Evolutionary conservation across 1,140 invertebrate genomes (phyloP).

Genomic region (Danaus melanippus): DNA sequence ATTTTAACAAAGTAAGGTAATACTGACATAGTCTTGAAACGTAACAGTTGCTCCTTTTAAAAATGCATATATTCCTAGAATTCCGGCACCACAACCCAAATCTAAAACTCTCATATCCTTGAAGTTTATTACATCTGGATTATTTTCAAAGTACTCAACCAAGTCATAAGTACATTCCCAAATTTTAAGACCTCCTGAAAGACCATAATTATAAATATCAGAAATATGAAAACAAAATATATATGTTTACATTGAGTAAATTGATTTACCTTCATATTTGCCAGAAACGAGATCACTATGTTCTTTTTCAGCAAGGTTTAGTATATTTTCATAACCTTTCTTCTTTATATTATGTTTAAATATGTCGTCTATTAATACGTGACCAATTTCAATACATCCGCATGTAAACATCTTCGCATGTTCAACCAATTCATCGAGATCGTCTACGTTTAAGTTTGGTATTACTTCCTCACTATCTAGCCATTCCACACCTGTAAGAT

Average conservation of each 20-base stretch:
- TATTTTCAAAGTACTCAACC: constrained; percentile 74
- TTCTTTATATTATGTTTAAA: constrained; percentile 28
- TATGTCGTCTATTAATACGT: constrained; percentile 39
- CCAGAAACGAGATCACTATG: constrained; percentile 81
- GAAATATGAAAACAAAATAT: not conserved
- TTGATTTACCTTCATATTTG: constrained; percentile 79
- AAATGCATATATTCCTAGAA: constrained; percentile 83
- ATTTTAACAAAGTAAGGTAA: not conserved
- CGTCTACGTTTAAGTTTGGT: constrained; percentile 37
- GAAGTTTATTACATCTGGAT: constrained; percentile 53
- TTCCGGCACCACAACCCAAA: constrained; percentile 89
- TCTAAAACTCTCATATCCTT: constrained; percentile 78
- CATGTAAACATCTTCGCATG: constrained; percentile 61
- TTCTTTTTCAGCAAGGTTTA: constrained; percentile 75
- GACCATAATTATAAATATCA: constrained; percentile 1
- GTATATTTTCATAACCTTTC: constrained; percentile 31
- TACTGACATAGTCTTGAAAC: constrained; percentile 93
- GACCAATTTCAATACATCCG: constrained; percentile 64
- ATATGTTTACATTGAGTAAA: not conserved
- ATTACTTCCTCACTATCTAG: constrained; percentile 52
- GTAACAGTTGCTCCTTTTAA: constrained; percentile 78
- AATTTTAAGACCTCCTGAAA: constrained; percentile 86
- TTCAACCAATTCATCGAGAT: constrained; percentile 41
- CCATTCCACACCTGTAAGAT: constrained; percentile 38
- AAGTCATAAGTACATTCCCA: constrained; percentile 92